phyloP scores from a whole-genome alignment of 1,140 invertebrate species.

The Campoletis sonorensis region DNA sequence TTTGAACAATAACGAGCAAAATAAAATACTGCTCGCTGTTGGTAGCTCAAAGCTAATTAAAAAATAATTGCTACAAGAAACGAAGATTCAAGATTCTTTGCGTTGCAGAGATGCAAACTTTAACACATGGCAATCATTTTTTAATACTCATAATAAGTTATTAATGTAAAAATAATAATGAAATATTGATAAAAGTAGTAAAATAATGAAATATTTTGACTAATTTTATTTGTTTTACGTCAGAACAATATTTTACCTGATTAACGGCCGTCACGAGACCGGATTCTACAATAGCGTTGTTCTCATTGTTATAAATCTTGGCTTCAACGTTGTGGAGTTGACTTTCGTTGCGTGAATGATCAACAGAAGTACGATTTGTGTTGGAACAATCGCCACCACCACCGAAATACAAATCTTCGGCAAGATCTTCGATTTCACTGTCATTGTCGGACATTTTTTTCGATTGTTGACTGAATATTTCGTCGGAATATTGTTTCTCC shows the following conservation, averaged over 20 bases:
- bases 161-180: no score
- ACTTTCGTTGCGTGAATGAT: conserved; percentile 51
- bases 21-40: no score
- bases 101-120: no score
- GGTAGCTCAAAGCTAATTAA: no score
- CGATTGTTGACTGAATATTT: conserved; percentile 83
- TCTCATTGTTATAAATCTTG: conserved; percentile 24
- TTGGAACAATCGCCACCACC: conserved; percentile 64
- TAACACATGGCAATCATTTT: no score
- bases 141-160: no score
- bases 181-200: no score
- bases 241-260: conserved; percentile 63
- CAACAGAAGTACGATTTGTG: conserved; percentile 46
- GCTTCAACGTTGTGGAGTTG: conserved; percentile 8
- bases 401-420: conserved; percentile 69
- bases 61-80: no score
- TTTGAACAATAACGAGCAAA: no score
- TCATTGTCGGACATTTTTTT: conserved; percentile 77
- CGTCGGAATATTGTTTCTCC: conserved; percentile 86
- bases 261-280: conserved; percentile 52
- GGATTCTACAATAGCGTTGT: conserved; percentile 22
- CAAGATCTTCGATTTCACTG: conserved; percentile 71
- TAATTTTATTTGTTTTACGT: neutral
- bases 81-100: no score
- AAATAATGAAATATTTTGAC: no score